Evolutionary conservation across 2,797 vertebrate species (phyloP).

Genomic region (Scolopax rusticola): DNA sequence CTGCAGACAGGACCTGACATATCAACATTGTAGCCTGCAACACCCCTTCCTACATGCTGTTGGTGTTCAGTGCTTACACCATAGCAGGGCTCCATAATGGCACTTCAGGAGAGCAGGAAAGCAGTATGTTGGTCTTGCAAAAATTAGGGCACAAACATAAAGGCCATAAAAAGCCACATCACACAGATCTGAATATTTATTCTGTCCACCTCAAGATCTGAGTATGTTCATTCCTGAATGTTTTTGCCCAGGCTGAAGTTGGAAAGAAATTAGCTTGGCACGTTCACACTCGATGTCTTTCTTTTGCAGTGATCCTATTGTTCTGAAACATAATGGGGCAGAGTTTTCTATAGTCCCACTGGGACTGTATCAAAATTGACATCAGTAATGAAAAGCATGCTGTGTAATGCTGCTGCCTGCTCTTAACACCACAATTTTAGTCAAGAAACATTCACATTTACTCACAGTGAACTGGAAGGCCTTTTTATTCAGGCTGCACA

Average conservation of each 20-base stretch:
- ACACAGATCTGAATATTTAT: neutral
- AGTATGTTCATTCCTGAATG: neutral
- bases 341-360: constrained; percentile 73
- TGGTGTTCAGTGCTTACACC: neutral
- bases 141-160: fast-evolving
- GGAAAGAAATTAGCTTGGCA: constrained; percentile 60
- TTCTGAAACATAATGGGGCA: constrained; percentile 78
- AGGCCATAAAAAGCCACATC: neutral
- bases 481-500: constrained; percentile 71
- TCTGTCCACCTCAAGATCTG: neutral
- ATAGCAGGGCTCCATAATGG: neutral
- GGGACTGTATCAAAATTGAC: constrained; percentile 73
- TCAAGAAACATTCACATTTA: constrained; percentile 78
- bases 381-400: constrained; percentile 74
- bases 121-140: neutral
- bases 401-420: constrained; percentile 61
- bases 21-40: neutral
- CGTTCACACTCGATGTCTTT: constrained; percentile 62
- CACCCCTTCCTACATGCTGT: neutral
- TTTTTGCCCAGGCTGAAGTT: constrained; percentile 12
- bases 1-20: neutral
- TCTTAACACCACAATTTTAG: constrained; percentile 56
- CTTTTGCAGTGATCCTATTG: constrained; percentile 75
- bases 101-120: neutral
- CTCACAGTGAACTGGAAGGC: constrained; percentile 52